Evolutionary conservation across 2,888 invertebrate genomes (phyloP), one percentile per base, ranked within the genome.

Genomic region (Spisula subtruncata): DNA sequence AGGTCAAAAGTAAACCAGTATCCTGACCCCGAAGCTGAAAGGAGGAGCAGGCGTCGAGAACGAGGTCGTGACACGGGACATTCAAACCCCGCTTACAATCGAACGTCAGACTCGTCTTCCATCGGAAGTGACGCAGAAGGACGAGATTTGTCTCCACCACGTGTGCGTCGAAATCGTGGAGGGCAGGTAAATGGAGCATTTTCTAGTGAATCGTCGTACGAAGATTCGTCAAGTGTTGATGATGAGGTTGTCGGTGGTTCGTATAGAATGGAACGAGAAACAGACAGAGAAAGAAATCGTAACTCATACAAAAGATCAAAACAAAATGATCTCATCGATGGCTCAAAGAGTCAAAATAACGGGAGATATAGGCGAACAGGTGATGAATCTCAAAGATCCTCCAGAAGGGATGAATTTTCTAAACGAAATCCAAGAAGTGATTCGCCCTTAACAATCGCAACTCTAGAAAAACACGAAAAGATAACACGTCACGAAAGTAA

Each of bases 381-480:
- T 5, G 88, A 86, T 41, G 84, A 86, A 81, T 83, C 87, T 85
- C 87, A 88, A 60, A 48, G 91, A 41, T 66, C 83, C 29, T 91
- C 92, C 2, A 83, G 92, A 41, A 81, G 92, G 20, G 92, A 92
- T 46, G 87, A 90, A 18, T 91, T 86, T 84, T 56, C 81, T n/a
- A 88, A 85, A 60, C 80, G 92, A 89, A 92, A 92, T 88, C 92
- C 91, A 25, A 82, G 92, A 25, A 92, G 92, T 87, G 91, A 92
- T 90, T 92, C 92, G 0, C 92, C 92, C 18, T 82, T 92, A 16
- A 92, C 92, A 18, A 89, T 92, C 29, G 92, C 86, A 83, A 88
- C 85, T 25, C 86, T 92, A 29, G 81, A 87, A 83, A 91, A 92
- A 80, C 92, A 92, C 32, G 91, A 92, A 79, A 85, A 92, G 75